phyloP scores from a whole-genome alignment of 2,888 invertebrate species.

The Pristionchus maxplancki region DNA sequence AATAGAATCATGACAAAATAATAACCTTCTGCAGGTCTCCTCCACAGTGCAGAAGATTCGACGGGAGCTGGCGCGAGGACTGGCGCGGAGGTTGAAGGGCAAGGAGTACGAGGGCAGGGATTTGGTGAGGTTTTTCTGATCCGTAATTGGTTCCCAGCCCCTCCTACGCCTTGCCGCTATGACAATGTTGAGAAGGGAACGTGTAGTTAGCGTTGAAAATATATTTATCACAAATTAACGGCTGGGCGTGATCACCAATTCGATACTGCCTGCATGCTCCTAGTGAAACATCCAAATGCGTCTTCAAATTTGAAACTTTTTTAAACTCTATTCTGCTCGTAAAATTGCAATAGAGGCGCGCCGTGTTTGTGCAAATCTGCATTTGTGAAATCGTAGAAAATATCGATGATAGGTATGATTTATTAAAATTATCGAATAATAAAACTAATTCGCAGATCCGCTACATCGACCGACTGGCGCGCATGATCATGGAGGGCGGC shows the following conservation, averaged over 20 bases:
- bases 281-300: neutral
- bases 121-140: neutral
- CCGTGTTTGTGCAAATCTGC: no score
- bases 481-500: slow-evolving; percentile 39
- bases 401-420: neutral
- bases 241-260: neutral
- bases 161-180: no score
- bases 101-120: slow-evolving; percentile 37
- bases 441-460: slow-evolving; percentile 9
- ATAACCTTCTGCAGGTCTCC: slow-evolving; percentile 23
- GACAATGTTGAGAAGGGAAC: no score
- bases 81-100: slow-evolving; percentile 19
- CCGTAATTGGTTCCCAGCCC: neutral
- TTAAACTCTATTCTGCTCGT: no score
- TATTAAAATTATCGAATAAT: no score
- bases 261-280: neutral
- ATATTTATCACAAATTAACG: no score
- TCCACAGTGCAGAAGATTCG: neutral
- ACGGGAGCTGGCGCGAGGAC: slow-evolving; percentile 36
- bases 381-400: no score
- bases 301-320: neutral
- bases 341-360: no score
- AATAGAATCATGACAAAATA: no score
- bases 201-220: no score
- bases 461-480: slow-evolving; percentile 49